Percentiles rank a stretch among this genome's conserved stretches.
phyloP scores from a whole-genome alignment of 2,113 vertebrate species.

The Cyanocitta stelleri region DNA sequence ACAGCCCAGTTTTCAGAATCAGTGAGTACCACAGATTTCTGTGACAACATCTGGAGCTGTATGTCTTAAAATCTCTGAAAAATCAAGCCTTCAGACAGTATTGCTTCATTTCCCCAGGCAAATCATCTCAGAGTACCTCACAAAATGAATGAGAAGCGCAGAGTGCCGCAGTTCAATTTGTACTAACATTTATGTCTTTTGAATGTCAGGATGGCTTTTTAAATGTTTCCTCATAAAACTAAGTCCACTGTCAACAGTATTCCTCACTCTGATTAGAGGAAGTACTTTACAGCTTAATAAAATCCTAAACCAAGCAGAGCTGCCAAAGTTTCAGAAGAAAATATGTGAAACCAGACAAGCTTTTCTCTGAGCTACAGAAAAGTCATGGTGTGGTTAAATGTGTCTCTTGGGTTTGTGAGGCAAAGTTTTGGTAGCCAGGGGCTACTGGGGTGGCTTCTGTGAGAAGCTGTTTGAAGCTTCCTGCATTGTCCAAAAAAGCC shows the following conservation, averaged over 20 bases:
- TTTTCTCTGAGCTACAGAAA: neutral
- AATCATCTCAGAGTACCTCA: constrained; percentile 9
- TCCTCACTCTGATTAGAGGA: constrained; percentile 4
- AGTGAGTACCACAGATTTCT: neutral
- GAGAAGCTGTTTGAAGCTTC: neutral
- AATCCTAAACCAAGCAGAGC: neutral
- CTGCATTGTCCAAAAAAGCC: neutral
- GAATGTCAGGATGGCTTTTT: constrained; percentile 41
- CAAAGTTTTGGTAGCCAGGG: neutral
- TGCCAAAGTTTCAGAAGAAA: neutral
- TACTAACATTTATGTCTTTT: constrained; percentile 52
- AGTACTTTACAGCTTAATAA: constrained; percentile 22
- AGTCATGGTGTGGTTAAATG: neutral
- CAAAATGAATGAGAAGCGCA: neutral
- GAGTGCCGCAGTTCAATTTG: constrained; percentile 23
- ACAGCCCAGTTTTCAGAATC: neutral
- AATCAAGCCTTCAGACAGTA: constrained; percentile 27
- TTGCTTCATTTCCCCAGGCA: constrained; percentile 46
- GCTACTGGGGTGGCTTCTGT: neutral
- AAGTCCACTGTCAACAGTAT: constrained; percentile 48
- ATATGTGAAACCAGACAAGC: neutral
- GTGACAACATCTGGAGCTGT: constrained; percentile 18
- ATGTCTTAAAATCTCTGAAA: neutral
- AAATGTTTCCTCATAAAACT: constrained; percentile 48
- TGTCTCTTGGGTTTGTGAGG: neutral